Percentiles rank a stretch among this genome's conserved stretches.
Conservation (phyloP, 1,140 invertebrate genomes). For the Mycetomoellerius zeteki region DNA sequence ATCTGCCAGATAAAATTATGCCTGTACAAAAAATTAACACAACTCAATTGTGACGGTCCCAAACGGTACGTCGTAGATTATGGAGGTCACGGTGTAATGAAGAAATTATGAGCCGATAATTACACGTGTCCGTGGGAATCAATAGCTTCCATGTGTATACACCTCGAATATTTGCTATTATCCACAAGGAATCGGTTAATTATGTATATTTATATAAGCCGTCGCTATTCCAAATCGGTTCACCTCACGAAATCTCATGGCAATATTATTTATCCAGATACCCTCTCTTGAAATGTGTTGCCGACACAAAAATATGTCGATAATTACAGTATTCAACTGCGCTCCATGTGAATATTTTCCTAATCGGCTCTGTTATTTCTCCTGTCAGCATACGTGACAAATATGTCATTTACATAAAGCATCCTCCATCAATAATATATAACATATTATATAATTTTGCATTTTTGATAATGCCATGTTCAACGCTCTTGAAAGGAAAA, state of each 20-base stretch:
- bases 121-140: constrained; percentile 26
- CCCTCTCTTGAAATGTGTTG: neutral
- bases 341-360: constrained; percentile 1
- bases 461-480: neutral
- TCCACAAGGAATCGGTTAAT: constrained; percentile 17
- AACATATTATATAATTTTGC: neutral
- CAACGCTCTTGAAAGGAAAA: neutral
- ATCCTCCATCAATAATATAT: neutral
- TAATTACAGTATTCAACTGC: constrained; percentile 3
- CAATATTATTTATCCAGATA: constrained; percentile 6
- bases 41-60: neutral
- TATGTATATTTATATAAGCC: constrained; percentile 15
- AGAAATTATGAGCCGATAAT: constrained; percentile 55
- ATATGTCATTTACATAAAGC: constrained; percentile 22
- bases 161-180: constrained; percentile 28
- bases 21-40: constrained; percentile 3
- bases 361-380: constrained; percentile 13
- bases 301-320: constrained; percentile 38
- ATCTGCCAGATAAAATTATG: constrained; percentile 1
- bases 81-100: constrained; percentile 20
- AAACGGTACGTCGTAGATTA: neutral
- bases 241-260: constrained; percentile 4
- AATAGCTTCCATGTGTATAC: neutral
- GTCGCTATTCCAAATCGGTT: constrained; percentile 8
- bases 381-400: neutral